Base-by-base conservation (phyloP, 2,797 vertebrate species). In the Leuciscus waleckii region DNA sequence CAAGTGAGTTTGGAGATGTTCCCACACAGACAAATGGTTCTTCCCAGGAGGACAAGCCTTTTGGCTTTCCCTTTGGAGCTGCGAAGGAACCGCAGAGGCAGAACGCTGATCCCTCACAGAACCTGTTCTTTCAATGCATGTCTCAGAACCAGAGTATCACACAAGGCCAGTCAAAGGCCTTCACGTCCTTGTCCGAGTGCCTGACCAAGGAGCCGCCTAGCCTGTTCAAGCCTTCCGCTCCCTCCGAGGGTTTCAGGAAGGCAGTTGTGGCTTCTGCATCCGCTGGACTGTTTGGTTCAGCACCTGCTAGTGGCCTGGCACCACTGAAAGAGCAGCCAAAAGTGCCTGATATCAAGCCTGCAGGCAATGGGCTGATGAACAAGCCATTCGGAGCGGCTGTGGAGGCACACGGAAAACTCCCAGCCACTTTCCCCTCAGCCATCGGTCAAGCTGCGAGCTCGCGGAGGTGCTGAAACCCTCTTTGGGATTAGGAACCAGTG, bases 111-210 rank as follows among this genome's bases (percentile, higher is more conserved):
- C 82, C 95, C 9, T 96, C 96, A 54, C 97, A 98, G 93, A 99
- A 99, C 94, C 95, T 99, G 88, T 99, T 99, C 97, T 98, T 99
- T 94, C 98, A 99, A 85, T 99, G 97, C 91, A 99, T 99, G 98
- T 96, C 96, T 81, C 97, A 99, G 86, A 97, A 94, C 87, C 91
- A 93, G 58, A 89, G 88, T 82, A 56, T 78, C 32, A 35, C 79
- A 51, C 97, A 97, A 92, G 95, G 94, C 88, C 94, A 96, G 90
- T 92, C 96, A 81, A 96, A 97, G 91, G 97, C 97, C 92, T 99
- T 99, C 90, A 96, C 96, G 0, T 91, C 96, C 5, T 94, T 98
- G 93, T 98, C 98, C 19, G 97, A 99, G 92, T 96, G 95, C 92
- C 91, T 97, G 86, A 93, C 87, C 84, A 98, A 98, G 90, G 97